Base-by-base conservation (phyloP, 2,797 vertebrate genomes). In the Nasua narica region DNA sequence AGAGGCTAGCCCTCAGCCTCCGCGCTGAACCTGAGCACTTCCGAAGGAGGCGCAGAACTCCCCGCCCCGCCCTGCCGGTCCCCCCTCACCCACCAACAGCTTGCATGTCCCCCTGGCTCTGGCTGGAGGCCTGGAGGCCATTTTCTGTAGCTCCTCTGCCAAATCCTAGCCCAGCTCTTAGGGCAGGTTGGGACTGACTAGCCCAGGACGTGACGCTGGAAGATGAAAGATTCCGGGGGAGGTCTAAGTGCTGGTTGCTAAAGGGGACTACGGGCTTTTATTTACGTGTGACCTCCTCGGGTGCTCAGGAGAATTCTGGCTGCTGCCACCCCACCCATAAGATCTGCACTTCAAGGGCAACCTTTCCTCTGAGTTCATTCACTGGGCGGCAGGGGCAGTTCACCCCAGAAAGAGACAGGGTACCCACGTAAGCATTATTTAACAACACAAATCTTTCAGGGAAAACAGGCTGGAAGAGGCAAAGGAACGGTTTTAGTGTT, bases 401-500 rank as follows among this genome's bases (percentile, higher is more conserved):
- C 12, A 50, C 29, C 40, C 23, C 37, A 52, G 43, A 11, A 19
- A 72, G 35, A n/a, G 48, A 65, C 25, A 16, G 60, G 48, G 35
- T 15, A 25, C 12, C 27, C 4, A 25, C 29, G 23, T 27, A 18
- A 54, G 29, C 54, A 37, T 1, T 19, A 12, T 23, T 23, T 77
- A 54, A 27, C 4, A 37, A n/a, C 2, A 29, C 27, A 88, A 13
- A 25, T 18, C 78, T 40, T 48, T 29, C 40, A 48, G 14, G 15
- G 3, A 85, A 85, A 76, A 46, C 60, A 82, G 12, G 77, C 82
- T 23, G 6, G 21, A 72, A 69, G 82, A 91, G 3, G 69, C 78
- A 35, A 62, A 32, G 6, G 27, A 52, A 14, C 0, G 8, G 79
- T 94, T 96, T 54, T 86, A 91, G 87, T 40, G 46, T 96, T 97